Conservation (phyloP, 1,140 invertebrate species). For the Trissolcus basalis region DNA sequence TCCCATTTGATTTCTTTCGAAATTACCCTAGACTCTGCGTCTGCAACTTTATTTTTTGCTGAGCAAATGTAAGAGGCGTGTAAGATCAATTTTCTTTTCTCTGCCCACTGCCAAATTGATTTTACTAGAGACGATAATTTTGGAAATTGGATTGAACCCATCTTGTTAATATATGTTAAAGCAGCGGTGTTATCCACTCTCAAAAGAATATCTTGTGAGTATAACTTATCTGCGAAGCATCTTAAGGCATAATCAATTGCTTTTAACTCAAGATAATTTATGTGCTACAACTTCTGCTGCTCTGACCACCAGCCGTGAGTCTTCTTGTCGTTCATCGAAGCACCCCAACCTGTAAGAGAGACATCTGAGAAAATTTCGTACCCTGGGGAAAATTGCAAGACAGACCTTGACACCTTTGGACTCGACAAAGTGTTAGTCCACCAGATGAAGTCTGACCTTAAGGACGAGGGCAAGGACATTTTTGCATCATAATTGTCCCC, state of each 20-base stretch:
- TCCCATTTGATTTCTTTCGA: conserved; percentile 19
- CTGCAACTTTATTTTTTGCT: conserved; percentile 1
- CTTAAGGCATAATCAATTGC: conserved; percentile 11
- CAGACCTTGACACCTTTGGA: conserved; percentile 5
- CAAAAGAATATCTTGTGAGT: conserved; percentile 17
- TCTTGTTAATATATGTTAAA: conserved; percentile 17
- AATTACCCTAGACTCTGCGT: conserved; percentile 17
- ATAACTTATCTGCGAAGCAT: conserved; percentile 10
- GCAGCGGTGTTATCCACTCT: conserved; percentile 18
- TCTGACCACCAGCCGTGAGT: conserved; percentile 35
- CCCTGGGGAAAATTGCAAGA: neutral
- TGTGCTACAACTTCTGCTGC: conserved; percentile 4
- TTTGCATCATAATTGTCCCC: conserved; percentile 18
- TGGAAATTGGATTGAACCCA: conserved; percentile 18
- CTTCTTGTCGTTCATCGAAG: neutral
- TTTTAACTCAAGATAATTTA: conserved; percentile 19
- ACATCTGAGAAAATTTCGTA: conserved; percentile 24
- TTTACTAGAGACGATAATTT: conserved; percentile 11
- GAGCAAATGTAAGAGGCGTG: conserved; percentile 28
- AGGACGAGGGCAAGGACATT: neutral
- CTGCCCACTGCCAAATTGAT: conserved; percentile 35
- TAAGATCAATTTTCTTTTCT: conserved; percentile 3
- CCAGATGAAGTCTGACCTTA: conserved; percentile 16
- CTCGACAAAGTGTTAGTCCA: conserved; percentile 14
- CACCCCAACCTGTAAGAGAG: conserved; percentile 19